Evolutionary conservation across 1,140 invertebrate species (phyloP).

Genomic region (Dreissena polymorpha): DNA sequence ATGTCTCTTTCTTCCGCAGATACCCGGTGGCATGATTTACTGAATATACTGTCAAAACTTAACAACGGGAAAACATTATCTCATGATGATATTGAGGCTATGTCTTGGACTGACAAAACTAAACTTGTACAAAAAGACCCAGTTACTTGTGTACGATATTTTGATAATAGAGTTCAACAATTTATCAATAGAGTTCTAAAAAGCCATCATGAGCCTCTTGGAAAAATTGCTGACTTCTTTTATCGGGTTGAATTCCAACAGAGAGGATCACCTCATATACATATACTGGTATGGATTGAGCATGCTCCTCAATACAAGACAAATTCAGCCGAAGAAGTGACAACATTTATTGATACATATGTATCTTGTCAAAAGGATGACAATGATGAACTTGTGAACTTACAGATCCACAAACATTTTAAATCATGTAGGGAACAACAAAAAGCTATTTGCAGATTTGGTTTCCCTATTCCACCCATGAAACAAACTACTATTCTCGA

Average conservation of each 20-base stretch:
- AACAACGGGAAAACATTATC: conserved; percentile 36
- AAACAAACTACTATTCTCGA: conserved; percentile 55
- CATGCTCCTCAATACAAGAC: conserved; percentile 37
- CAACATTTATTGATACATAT: conserved; percentile 45
- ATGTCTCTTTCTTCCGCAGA: conserved; percentile 56
- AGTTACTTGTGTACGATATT: conserved; percentile 58
- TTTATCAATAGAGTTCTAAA: conserved; percentile 51
- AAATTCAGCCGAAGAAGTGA: conserved; percentile 21
- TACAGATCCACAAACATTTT: conserved; percentile 46
- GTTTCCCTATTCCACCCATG: conserved; percentile 60
- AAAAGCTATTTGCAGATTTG: conserved; percentile 52
- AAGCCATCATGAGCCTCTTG: conserved; percentile 39
- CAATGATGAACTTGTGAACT: background rate
- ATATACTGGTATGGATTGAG: conserved; percentile 48
- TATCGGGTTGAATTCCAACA: conserved; percentile 52
- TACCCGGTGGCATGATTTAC: conserved; percentile 51
- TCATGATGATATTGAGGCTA: conserved; percentile 18
- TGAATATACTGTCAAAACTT: conserved; percentile 28
- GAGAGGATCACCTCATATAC: conserved; percentile 53
- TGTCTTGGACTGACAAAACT: conserved; percentile 15
- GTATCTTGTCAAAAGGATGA: conserved; percentile 43
- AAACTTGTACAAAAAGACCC: conserved; percentile 49
- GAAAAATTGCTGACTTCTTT: conserved; percentile 49
- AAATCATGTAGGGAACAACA: conserved; percentile 33
- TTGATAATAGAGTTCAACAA: conserved; percentile 46